These are phyloP conservation scores for Luperina nickerlii DNA, from an alignment of 2,888 invertebrate genomes.

Conservation along the genomic window DNA sequence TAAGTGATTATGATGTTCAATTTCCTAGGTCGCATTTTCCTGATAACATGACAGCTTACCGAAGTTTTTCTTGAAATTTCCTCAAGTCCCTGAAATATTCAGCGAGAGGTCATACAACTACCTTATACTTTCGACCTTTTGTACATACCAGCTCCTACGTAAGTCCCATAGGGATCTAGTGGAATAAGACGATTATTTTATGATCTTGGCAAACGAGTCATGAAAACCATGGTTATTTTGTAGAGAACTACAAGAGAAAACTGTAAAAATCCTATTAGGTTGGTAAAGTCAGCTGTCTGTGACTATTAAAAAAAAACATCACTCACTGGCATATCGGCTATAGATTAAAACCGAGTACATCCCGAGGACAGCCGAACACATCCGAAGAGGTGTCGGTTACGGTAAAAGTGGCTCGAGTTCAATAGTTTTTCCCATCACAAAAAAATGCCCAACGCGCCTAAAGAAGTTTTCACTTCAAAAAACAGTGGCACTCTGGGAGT, in stretches of 20 bases:
- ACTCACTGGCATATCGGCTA: too few relatives aligned
- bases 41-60: neutral
- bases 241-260: neutral
- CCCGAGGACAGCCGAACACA: too few relatives aligned
- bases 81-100: neutral
- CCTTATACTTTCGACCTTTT: neutral
- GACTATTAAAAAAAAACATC: neutral
- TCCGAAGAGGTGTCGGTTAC: too few relatives aligned
- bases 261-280: neutral
- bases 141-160: neutral
- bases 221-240: neutral
- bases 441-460: too few relatives aligned
- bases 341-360: too few relatives aligned
- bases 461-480: too few relatives aligned
- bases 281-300: neutral
- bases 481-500: too few relatives aligned
- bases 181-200: neutral
- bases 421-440: too few relatives aligned
- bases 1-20: neutral
- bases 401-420: too few relatives aligned
- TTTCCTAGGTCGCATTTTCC: neutral
- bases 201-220: neutral
- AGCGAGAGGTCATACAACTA: neutral
- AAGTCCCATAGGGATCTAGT: too few relatives aligned
- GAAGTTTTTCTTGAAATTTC: neutral